Conservation (phyloP, 2,888 invertebrate genomes). For the Sphaerophoria rueppellii region DNA sequence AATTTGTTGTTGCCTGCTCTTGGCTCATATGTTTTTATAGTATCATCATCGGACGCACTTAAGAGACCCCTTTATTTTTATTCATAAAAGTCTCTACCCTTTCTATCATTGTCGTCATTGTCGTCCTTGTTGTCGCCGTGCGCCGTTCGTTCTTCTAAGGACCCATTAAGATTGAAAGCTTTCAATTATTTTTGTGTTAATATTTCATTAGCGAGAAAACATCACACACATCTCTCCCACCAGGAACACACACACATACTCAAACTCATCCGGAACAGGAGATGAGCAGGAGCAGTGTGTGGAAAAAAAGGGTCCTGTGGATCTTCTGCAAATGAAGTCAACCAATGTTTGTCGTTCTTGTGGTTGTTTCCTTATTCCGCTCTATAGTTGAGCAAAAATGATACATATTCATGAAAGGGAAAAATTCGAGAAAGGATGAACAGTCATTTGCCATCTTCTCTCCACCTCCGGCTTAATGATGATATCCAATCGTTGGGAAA, state of each 20-base stretch:
- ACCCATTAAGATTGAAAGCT: conserved; percentile 76
- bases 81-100: background rate
- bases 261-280: background rate
- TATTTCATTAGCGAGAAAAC: conserved; percentile 79
- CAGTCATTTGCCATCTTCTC: background rate
- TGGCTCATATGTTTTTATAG: background rate
- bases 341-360: conserved; percentile 58
- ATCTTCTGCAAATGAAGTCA: conserved; percentile 9
- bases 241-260: background rate
- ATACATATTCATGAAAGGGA: conserved; percentile 27
- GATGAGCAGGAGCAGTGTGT: conserved; percentile 14
- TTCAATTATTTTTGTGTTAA: conserved; percentile 81
- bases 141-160: no score
- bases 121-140: no score
- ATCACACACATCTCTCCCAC: conserved; percentile 43
- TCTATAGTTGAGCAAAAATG: background rate
- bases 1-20: conserved; percentile 2
- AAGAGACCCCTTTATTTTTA: background rate
- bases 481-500: conserved; percentile 68
- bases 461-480: conserved; percentile 38
- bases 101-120: background rate
- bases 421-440: conserved; percentile 40
- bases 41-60: conserved; percentile 15
- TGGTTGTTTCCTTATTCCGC: conserved; percentile 41
- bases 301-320: background rate